These are phyloP conservation scores for Urophycis tenuis DNA, from an alignment of 2,797 vertebrate species.

Conservation along the genomic window DNA sequence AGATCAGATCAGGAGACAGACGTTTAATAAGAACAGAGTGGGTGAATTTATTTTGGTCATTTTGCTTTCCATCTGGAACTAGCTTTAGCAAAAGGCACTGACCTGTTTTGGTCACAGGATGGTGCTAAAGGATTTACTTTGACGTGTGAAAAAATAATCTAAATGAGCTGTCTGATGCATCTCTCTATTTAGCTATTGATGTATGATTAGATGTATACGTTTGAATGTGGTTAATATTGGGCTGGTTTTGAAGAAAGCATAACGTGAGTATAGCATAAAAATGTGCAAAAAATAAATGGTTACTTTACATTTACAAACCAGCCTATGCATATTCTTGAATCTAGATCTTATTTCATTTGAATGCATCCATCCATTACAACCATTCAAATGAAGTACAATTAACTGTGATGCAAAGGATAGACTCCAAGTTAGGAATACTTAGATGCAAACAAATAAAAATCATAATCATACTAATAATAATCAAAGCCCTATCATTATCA, in stretches of 20 bases:
- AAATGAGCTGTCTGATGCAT: background rate
- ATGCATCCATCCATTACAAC: background rate
- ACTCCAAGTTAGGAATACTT: background rate
- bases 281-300: background rate
- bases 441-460: too few relatives aligned
- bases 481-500: too few relatives aligned
- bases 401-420: background rate
- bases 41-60: background rate
- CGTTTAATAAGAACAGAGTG: too few relatives aligned
- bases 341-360: background rate
- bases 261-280: background rate
- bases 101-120: slow-evolving; percentile 7
- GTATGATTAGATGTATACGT: background rate
- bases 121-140: slow-evolving; percentile 6
- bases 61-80: background rate
- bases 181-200: background rate
- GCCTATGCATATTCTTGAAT: too few relatives aligned
- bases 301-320: background rate
- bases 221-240: background rate
- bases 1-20: too few relatives aligned
- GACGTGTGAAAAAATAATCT: background rate
- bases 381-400: background rate
- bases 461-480: too few relatives aligned
- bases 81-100: background rate
- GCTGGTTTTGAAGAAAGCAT: background rate